Percentiles rank a stretch among this genome's conserved stretches.
Conservation (phyloP, 2,113 vertebrate genomes). For the Hippocampus abdominalis region DNA sequence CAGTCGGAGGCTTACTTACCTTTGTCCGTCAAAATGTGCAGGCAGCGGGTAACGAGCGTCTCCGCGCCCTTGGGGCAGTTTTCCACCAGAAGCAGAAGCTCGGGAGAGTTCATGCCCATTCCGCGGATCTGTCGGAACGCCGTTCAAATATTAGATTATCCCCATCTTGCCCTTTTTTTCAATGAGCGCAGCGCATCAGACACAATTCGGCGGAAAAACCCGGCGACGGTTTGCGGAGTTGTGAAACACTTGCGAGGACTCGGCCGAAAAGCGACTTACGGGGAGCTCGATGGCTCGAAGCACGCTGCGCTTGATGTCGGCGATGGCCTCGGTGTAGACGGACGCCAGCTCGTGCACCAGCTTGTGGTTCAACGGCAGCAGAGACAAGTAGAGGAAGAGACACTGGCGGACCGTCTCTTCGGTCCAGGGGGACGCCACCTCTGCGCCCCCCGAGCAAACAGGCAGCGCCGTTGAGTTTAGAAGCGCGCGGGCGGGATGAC, state of each 20-base stretch:
- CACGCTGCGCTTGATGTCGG: slow-evolving; percentile 92
- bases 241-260: no score
- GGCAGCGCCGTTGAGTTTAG: not conserved
- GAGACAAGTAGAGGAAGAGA: slow-evolving; percentile 89
- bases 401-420: slow-evolving; percentile 94
- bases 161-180: no score
- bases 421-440: slow-evolving; percentile 91
- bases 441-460: slow-evolving; percentile 60
- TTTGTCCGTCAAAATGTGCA: slow-evolving; percentile 94
- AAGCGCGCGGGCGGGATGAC: not conserved
- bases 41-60: slow-evolving; percentile 88
- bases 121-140: slow-evolving; percentile 79
- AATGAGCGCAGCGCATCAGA: no score
- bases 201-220: no score
- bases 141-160: no score
- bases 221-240: no score
- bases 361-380: slow-evolving; percentile 90
- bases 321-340: slow-evolving; percentile 93
- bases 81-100: slow-evolving; percentile 89
- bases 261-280: slow-evolving; percentile 60
- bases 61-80: slow-evolving; percentile 95
- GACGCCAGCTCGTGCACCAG: slow-evolving; percentile 90
- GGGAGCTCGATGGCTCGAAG: slow-evolving; percentile 91
- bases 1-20: slow-evolving; percentile 70
- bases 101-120: slow-evolving; percentile 95